A percentile compares a stretch with the other conserved stretches of the same genome.
Conservation (phyloP, 2,797 vertebrate species). For the Cryptoblepharus egeriae region DNA sequence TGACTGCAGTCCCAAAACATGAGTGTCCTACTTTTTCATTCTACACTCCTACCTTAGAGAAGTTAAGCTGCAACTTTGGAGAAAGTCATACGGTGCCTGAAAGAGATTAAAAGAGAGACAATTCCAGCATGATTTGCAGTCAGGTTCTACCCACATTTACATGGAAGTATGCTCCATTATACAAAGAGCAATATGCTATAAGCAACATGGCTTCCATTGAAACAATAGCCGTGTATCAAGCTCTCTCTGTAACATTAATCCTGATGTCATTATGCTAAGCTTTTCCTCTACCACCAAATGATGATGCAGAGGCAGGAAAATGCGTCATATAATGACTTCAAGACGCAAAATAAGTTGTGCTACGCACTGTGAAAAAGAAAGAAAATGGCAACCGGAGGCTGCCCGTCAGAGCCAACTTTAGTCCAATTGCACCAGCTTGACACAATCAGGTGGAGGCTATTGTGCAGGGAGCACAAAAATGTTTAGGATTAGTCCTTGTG, state of each 20-base stretch:
- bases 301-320: neutral
- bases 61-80: constrained; percentile 44
- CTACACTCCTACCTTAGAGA: constrained; percentile 32
- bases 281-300: neutral
- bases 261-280: neutral
- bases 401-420: too few species aligned
- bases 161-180: neutral
- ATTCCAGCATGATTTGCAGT: neutral
- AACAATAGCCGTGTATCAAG: neutral
- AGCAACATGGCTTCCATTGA: neutral
- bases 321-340: neutral
- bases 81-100: constrained; percentile 14
- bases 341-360: neutral
- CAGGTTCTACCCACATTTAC: neutral
- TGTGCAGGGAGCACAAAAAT: too few species aligned
- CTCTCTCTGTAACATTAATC: neutral
- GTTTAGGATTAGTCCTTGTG: too few species aligned
- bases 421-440: too few species aligned
- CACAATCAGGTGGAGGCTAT: too few species aligned
- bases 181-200: neutral
- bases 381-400: neutral
- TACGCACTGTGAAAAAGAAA: neutral
- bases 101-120: neutral
- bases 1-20: constrained; percentile 28
- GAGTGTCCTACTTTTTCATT: constrained; percentile 45